Percentiles rank a stretch among this genome's conserved stretches.
Conservation (phyloP, 2,797 vertebrate species). For the Anisognathus igniventris region DNA sequence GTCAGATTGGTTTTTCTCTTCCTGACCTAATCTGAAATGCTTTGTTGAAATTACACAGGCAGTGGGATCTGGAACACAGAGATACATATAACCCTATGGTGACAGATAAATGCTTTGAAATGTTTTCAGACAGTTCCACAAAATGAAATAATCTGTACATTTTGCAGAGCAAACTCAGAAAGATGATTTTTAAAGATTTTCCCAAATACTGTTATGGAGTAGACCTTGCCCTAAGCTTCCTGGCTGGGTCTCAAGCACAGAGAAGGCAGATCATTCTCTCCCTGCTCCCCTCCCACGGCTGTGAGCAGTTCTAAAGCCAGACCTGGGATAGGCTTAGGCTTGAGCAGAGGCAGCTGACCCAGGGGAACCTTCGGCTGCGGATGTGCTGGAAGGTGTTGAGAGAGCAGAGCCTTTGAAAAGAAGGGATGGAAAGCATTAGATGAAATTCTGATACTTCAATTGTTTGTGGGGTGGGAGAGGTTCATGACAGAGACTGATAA, state of each 20-base stretch:
- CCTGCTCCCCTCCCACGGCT: not conserved
- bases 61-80: not conserved
- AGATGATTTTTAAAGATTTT: not conserved
- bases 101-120: not conserved
- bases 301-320: not conserved
- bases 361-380: not conserved
- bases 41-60: not conserved
- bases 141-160: not conserved
- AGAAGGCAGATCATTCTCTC: not conserved
- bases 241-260: not conserved
- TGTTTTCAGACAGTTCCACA: not conserved
- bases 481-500: slow-evolving; percentile 16
- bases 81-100: not conserved
- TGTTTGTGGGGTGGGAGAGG: slow-evolving; percentile 7
- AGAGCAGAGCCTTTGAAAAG: not conserved
- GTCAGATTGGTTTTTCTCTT: not conserved
- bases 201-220: not conserved
- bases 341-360: not conserved
- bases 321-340: not conserved
- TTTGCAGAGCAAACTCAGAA: not conserved
- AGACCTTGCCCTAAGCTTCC: not conserved
- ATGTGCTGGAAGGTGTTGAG: not conserved
- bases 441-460: slow-evolving; percentile 6
- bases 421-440: slow-evolving; percentile 10
- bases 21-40: not conserved